Evolutionary conservation across 2,797 vertebrate genomes (phyloP).

Genomic region (Tachyglossus aculeatus): DNA sequence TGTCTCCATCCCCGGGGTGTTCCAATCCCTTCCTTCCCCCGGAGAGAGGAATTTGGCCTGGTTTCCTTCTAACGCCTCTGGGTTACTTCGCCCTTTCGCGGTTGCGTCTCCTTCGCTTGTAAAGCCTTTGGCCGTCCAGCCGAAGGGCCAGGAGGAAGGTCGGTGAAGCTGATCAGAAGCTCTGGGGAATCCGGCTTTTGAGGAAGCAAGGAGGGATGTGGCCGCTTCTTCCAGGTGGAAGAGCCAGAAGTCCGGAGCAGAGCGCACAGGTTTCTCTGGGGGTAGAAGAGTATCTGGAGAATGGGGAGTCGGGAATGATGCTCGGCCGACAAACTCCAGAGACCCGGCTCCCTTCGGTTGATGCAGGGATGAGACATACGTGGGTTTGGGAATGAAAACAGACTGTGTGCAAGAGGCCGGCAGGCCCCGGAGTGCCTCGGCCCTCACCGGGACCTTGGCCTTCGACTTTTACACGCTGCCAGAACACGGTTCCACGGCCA

Average conservation of each 20-base stretch:
- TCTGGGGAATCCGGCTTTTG: neutral
- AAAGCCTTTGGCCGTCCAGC: constrained; percentile 21
- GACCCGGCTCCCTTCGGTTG: neutral
- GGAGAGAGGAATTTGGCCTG: constrained; percentile 49
- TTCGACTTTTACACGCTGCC: constrained; percentile 26
- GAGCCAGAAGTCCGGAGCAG: neutral
- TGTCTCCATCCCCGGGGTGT: constrained; percentile 41
- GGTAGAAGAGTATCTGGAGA: fast-evolving
- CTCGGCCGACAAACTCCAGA: neutral
- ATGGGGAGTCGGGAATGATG: neutral
- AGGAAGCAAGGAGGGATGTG: fast-evolving
- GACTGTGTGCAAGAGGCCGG: neutral
- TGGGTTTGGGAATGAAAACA: neutral
- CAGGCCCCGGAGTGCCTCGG: neutral
- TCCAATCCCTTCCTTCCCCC: constrained; percentile 40
- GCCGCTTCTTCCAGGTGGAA: neutral
- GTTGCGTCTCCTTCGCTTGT: constrained; percentile 20
- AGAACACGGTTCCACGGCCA: constrained; percentile 25
- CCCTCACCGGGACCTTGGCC: constrained; percentile 31
- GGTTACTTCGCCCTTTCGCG: constrained; percentile 21
- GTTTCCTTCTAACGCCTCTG: constrained; percentile 42
- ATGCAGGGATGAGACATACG: neutral
- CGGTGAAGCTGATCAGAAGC: neutral
- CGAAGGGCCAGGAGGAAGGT: constrained; percentile 49
- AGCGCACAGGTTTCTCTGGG: neutral